phyloP scores from a whole-genome alignment of 2,113 vertebrate genomes.

The Ictalurus furcatus region DNA sequence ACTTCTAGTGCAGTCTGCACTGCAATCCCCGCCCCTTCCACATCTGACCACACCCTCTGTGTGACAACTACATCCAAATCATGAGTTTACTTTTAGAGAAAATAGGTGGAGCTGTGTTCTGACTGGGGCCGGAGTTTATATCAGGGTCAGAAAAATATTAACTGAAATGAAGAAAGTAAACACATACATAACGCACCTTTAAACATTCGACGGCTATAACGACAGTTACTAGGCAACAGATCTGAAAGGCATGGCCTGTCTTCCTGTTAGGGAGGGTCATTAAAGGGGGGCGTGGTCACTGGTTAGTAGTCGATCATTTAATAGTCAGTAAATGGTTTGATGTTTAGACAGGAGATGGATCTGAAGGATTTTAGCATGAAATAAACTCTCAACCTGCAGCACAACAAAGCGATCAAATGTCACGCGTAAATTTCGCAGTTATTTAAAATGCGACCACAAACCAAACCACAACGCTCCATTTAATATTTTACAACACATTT shows the following conservation, averaged over 20 bases:
- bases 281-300: background rate
- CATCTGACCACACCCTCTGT: background rate
- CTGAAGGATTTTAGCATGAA: background rate
- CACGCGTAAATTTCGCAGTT: background rate
- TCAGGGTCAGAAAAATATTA: background rate
- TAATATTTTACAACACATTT: background rate
- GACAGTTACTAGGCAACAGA: too few relatives aligned
- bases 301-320: too few relatives aligned
- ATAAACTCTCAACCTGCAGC: background rate
- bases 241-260: background rate
- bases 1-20: background rate
- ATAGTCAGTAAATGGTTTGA: background rate
- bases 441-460: background rate
- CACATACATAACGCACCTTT: too few relatives aligned
- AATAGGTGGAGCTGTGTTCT: background rate
- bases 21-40: background rate
- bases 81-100: background rate
- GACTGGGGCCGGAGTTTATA: background rate
- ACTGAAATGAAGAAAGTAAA: background rate
- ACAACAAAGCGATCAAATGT: background rate
- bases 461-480: background rate
- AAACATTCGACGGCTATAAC: background rate
- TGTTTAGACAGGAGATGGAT: background rate
- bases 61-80: background rate
- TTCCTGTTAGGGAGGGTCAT: background rate